A percentile compares a stretch with the other conserved stretches of the same genome.
phyloP scores from a whole-genome alignment of 2,113 vertebrate genomes.

The Varanus komodoensis region DNA sequence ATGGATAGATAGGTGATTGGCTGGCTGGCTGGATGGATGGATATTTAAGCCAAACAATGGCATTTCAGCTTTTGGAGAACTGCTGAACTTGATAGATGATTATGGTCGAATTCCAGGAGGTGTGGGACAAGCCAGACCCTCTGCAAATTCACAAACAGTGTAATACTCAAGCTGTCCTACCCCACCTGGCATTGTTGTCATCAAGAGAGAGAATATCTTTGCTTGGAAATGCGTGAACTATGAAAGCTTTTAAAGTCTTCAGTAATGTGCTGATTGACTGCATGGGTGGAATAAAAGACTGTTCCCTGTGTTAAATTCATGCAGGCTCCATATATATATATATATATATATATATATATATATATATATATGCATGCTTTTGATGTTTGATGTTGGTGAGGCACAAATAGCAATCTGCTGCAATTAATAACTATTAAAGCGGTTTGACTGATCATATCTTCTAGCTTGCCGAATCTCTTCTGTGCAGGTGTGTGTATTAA shows the following conservation, averaged over 20 bases:
- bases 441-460: constrained; percentile 81
- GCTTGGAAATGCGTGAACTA: not conserved
- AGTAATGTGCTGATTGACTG: constrained; percentile 56
- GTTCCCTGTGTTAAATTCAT: constrained; percentile 50
- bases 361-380: constrained; percentile 44
- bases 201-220: constrained; percentile 16
- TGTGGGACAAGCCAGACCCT: not conserved
- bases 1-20: too few species aligned
- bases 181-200: not conserved
- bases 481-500: constrained; percentile 81
- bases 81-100: not conserved
- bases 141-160: not conserved
- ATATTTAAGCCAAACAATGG: too few species aligned
- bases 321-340: constrained; percentile 42
- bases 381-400: constrained; percentile 61
- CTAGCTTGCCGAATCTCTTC: constrained; percentile 77
- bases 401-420: constrained; percentile 74
- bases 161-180: not conserved
- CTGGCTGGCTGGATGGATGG: too few species aligned
- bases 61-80: not conserved
- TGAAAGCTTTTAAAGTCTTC: constrained; percentile 41
- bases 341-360: not conserved
- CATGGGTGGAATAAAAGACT: constrained; percentile 41
- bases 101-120: not conserved
- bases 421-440: constrained; percentile 85